phyloP scores from a whole-genome alignment of 2,797 vertebrate genomes.

The Morelia viridis region DNA sequence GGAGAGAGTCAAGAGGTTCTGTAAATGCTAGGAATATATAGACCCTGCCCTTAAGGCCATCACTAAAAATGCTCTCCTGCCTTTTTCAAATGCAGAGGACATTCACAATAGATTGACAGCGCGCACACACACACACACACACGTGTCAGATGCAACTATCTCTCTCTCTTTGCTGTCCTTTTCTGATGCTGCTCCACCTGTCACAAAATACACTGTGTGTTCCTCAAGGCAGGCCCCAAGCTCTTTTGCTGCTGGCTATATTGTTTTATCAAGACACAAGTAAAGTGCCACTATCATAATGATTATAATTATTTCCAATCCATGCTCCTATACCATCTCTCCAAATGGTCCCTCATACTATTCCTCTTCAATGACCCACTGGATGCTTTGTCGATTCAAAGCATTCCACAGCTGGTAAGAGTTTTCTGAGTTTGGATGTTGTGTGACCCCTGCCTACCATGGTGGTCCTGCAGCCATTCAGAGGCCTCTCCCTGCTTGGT shows the following conservation, averaged over 20 bases:
- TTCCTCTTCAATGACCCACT: neutral
- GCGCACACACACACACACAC: neutral
- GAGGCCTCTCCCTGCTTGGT: neutral
- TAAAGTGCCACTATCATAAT: neutral
- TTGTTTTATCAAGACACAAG: neutral
- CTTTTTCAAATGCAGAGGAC: neutral
- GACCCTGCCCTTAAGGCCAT: neutral
- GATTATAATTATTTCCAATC: too few species aligned
- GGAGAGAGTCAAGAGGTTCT: neutral
- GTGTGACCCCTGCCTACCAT: slow-evolving; percentile 10
- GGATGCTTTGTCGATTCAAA: neutral
- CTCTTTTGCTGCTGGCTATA: neutral
- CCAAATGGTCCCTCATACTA: too few species aligned
- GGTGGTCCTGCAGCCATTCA: neutral
- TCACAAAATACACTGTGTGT: neutral
- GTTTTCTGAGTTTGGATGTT: neutral
- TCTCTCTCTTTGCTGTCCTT: neutral
- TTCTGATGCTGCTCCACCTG: neutral
- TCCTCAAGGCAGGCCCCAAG: neutral
- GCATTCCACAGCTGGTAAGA: too few species aligned
- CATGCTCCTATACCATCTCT: neutral
- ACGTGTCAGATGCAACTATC: neutral
- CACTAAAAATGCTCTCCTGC: neutral
- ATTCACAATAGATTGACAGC: neutral
- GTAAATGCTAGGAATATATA: neutral